Base-by-base conservation (phyloP, 1,140 invertebrate genomes). In the Leguminivora glycinivorella region DNA sequence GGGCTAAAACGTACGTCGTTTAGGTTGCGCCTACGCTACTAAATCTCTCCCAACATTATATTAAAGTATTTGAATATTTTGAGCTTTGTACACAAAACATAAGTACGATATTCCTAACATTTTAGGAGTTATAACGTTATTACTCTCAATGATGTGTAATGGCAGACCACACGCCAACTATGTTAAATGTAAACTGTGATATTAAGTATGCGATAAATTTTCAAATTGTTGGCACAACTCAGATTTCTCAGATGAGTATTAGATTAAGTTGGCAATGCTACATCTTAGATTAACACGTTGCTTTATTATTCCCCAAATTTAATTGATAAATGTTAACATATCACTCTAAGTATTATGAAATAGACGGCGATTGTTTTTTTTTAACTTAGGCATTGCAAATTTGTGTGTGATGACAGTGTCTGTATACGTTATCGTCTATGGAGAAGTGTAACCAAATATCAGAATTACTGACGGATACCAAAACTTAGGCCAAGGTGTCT, bases 211-310 rank as follows among this genome's bases (percentile, higher is more conserved):
- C 10, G 12, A 43, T 43, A n/a, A 52, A 52, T 52, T 52, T 19
- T n/a, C 6, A 52, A 52, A 52, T 52, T 22, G 47, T n/a, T 52
- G 47, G 17, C 47, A 52, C n/a, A n/a, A n/a, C n/a, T n/a, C n/a
- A n/a, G n/a, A n/a, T n/a, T n/a, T n/a, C n/a, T n/a, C 47, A 7
- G 17, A 52, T 52, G 17, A 19, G n/a, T n/a, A n/a, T n/a, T 52
- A 52, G 17, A 3, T 43, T 10, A 43, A n/a, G n/a, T n/a, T 52
- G n/a, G 14, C 4, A 43, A n/a, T n/a, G 14, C 1, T n/a, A 43
- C 7, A 43, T 12, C 40, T 43, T 43, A 43, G 14, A 40, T 19
- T 7, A 52, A 19, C 17, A 12, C 17, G 22, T 19, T 52, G 47
- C 5, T 19, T 52, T 52, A 52, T 7, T n/a, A n/a, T n/a, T n/a